Conservation (phyloP, 2,888 invertebrate species). For the Lepidochitona cinerea region DNA sequence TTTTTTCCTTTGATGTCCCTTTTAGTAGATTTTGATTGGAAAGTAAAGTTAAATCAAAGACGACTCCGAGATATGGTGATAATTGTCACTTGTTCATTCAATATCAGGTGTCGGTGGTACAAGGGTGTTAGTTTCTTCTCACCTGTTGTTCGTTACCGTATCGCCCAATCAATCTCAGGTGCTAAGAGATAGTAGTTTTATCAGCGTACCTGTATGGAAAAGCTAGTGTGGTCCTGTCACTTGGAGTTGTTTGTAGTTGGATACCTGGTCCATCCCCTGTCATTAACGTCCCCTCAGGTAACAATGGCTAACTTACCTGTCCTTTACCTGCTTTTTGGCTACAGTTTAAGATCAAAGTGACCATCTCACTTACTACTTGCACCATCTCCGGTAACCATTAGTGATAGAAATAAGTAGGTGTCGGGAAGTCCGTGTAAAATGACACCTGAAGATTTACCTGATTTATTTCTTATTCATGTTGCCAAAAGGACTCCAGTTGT, state of each 20-base stretch:
- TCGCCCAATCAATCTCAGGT: neutral
- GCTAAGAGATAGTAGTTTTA: neutral
- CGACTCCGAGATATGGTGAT: no score
- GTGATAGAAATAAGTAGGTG: no score
- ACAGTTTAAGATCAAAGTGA: neutral
- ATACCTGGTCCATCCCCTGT: neutral
- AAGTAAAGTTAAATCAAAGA: no score
- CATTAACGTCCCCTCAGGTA: neutral
- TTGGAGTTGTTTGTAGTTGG: neutral
- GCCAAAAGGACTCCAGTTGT: no score
- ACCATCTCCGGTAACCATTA: neutral
- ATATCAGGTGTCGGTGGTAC: neutral
- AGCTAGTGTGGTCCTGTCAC: neutral
- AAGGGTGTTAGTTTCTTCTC: neutral
- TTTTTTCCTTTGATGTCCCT: no score
- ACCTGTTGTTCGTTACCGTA: neutral
- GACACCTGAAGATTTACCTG: no score
- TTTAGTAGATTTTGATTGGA: no score
- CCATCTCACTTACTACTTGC: neutral
- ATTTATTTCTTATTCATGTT: no score
- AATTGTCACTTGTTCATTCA: neutral
- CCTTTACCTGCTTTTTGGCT: neutral
- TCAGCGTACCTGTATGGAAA: neutral
- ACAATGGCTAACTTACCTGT: neutral
- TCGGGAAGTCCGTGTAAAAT: no score